Evolutionary conservation across 2,113 vertebrate genomes (phyloP), one percentile per base, ranked within the genome.

Genomic region (Phasianus colchicus): DNA sequence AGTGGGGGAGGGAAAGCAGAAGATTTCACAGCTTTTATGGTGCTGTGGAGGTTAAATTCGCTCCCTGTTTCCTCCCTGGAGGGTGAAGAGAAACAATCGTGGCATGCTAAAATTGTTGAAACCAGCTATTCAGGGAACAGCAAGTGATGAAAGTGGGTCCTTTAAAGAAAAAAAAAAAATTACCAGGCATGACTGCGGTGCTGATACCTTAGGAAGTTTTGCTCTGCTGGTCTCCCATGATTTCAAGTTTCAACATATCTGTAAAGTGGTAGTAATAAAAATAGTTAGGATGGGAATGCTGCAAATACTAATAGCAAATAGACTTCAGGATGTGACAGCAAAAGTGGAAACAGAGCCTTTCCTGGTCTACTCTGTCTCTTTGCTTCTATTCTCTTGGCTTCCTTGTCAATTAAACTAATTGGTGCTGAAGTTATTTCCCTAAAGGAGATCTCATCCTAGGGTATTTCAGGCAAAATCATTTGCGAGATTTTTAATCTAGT

Each of bases 391-490:
- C 92, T 97, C 89, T 94, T 43, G 38, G 76, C 96, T 97, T 93
- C 83, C 91, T 96, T 97, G 94, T 97, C 97, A 97, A 96, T 97
- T 98, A 98, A 97, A 95, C 91, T 98, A 98, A 97, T 98, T 97
- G 97, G 88, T 83, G 83, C 95, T 97, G 96, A 97, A 97, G 93
- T 92, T 96, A 96, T 97, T 97, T 98, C 94, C 97, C 97, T 89
- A 90, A 97, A 98, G 97, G 86, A 97, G 82, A 96, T 93, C 95
- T 93, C 79, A 83, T 95, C 80, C 85, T 96, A 90, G 90, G 96
- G 89, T 92, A 97, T 97, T 98, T 97, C 86, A 97, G 95, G 95
- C 92, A 95, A 97, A 97, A 97, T 96, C 38, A 93, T 97, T 97
- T 97, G 88, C 73, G 95, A 95, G 93, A 92, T 89, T 97, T 96